phyloP scores from a whole-genome alignment of 2,888 invertebrate genomes.

The Trachelus stipa region DNA sequence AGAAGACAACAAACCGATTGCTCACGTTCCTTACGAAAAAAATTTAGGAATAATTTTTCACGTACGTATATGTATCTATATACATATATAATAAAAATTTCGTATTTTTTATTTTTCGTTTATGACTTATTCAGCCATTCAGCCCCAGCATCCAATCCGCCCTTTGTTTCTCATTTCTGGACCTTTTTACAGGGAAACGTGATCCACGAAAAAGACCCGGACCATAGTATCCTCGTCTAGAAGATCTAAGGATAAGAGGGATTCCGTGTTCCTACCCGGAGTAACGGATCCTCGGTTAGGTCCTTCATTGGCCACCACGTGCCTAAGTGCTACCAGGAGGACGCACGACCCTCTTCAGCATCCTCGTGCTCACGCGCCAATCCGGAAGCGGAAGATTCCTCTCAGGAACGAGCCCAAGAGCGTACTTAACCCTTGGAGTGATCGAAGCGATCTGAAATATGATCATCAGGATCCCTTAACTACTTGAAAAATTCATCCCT shows the following conservation, averaged over 20 bases:
- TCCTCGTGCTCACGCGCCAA: slow-evolving; percentile 54
- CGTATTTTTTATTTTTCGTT: slow-evolving; percentile 2
- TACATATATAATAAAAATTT: background rate
- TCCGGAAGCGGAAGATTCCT: slow-evolving; percentile 64
- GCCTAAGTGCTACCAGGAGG: slow-evolving; percentile 58
- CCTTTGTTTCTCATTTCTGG: slow-evolving; percentile 1
- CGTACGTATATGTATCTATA: background rate
- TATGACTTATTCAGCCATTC: background rate
- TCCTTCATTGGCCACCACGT: slow-evolving; percentile 59
- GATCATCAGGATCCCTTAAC: slow-evolving; percentile 34
- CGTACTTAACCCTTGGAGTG: slow-evolving; percentile 58
- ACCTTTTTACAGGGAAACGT: background rate
- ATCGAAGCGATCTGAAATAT: slow-evolving; percentile 43
- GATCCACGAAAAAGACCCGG: slow-evolving; percentile 7
- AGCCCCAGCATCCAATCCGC: background rate
- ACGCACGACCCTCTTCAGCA: slow-evolving; percentile 50
- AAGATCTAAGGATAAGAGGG: background rate
- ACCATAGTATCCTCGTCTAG: background rate
- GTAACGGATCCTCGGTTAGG: slow-evolving; percentile 36
- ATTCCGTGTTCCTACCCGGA: slow-evolving; percentile 6
- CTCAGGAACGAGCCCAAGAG: slow-evolving; percentile 34
- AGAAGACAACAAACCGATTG: background rate
- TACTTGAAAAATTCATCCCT: background rate
- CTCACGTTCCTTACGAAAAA: background rate
- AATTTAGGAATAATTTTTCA: background rate